Percentiles rank a stretch among this genome's conserved stretches.
phyloP scores from a whole-genome alignment of 2,888 invertebrate species.

The Drosophila cognata region DNA sequence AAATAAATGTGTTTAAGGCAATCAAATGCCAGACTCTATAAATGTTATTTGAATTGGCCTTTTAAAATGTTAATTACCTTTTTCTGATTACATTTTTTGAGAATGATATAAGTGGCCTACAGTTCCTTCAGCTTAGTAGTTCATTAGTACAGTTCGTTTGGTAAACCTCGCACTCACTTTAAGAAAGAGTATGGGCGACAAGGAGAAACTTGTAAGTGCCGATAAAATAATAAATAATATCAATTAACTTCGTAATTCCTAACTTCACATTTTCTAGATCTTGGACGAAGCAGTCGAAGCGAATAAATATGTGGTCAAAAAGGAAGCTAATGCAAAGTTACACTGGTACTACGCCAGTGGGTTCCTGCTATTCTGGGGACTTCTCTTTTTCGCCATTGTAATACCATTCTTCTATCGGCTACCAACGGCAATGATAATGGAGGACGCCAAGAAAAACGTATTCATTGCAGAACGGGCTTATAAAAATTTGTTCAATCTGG shows the following conservation, averaged over 20 bases:
- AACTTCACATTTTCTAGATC: conserved; percentile 27
- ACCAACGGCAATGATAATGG: conserved; percentile 55
- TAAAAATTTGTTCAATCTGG: conserved; percentile 43
- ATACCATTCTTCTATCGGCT: conserved; percentile 60
- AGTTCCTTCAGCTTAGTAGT: neutral
- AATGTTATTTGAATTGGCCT: conserved; percentile 12
- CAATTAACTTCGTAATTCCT: neutral
- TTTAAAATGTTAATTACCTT: neutral
- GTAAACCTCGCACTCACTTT: neutral
- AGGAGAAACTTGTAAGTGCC: conserved; percentile 24
- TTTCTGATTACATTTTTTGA: conserved; percentile 10
- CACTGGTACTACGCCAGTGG: conserved; percentile 69
- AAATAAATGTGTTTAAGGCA: neutral
- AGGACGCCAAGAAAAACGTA: conserved; percentile 80
- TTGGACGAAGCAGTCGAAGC: conserved; percentile 29
- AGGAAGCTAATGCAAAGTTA: conserved; percentile 12
- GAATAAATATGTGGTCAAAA: neutral
- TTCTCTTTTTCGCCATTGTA: conserved; percentile 62
- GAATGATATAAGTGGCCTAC: neutral
- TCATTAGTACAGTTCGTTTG: neutral
- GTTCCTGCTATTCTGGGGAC: conserved; percentile 62
- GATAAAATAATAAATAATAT: conserved; percentile 2
- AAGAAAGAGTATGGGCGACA: conserved; percentile 2
- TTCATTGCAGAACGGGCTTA: conserved; percentile 89
- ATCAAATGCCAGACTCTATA: conserved; percentile 2